Evolutionary conservation across 2,797 vertebrate genomes (phyloP).

Genomic region (Notolepis coatsorum): DNA sequence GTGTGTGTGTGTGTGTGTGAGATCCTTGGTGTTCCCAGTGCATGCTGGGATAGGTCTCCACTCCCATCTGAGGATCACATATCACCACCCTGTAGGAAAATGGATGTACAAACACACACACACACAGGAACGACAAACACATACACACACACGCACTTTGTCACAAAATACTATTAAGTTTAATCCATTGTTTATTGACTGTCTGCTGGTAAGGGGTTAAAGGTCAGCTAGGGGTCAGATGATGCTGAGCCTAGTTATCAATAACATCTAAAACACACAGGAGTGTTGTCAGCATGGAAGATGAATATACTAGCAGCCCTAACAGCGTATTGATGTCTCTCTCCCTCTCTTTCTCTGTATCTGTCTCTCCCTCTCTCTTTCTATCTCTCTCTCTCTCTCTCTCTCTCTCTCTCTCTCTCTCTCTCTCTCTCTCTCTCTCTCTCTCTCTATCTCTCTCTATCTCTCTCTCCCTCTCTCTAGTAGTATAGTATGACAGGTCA

Average conservation of each 20-base stretch:
- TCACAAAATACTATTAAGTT: not conserved
- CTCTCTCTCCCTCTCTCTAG: constrained; percentile 39
- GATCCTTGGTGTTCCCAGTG: constrained; percentile 35
- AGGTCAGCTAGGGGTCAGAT: too few species aligned
- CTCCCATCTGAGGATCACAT: constrained; percentile 65
- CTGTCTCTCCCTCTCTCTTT: too few species aligned
- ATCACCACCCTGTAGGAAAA: constrained; percentile 66
- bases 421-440: constrained; percentile 1
- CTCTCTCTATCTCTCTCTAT: constrained; percentile 17
- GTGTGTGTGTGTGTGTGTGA: not conserved
- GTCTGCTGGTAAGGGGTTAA: too few species aligned
- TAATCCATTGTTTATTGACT: too few species aligned
- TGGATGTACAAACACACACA: constrained; percentile 39
- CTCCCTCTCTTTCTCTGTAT: too few species aligned
- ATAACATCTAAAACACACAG: too few species aligned
- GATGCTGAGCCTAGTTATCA: too few species aligned
- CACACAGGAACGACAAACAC: not conserved
- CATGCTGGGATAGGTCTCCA: constrained; percentile 62
- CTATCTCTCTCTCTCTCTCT: not conserved
- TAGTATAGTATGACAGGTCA: constrained; percentile 62
- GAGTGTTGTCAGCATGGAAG: too few species aligned
- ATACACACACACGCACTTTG: constrained; percentile 1
- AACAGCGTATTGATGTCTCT: too few species aligned
- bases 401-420: not conserved
- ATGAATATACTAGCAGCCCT: too few species aligned